phyloP scores from a whole-genome alignment of 2,797 vertebrate species.

The Acipenser transmontanus region DNA sequence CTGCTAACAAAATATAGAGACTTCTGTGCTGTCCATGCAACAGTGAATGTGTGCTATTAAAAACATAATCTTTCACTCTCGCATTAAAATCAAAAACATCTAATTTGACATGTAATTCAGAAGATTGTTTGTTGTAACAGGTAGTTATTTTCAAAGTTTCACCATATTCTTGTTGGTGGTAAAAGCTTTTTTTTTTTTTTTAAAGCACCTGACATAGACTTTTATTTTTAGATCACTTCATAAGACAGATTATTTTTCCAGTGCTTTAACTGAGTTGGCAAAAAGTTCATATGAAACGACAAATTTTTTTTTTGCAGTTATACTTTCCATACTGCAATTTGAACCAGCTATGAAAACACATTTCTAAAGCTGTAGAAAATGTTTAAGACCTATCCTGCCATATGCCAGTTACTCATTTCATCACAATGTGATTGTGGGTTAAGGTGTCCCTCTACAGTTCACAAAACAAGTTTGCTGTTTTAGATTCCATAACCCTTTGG shows the following conservation, averaged over 20 bases:
- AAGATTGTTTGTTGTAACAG: neutral
- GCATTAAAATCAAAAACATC: no score
- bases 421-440: no score
- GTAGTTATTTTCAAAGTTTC: neutral
- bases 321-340: neutral
- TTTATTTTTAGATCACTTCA: neutral
- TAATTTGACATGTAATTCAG: no score
- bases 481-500: no score
- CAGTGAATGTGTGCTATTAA: no score
- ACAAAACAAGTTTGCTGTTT: no score
- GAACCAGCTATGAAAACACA: neutral
- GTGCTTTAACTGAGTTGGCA: neutral
- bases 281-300: neutral
- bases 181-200: neutral
- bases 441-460: no score
- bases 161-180: neutral
- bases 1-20: no score
- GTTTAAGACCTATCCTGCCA: neutral
- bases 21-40: no score
- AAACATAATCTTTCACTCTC: no score
- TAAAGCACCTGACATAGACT: neutral
- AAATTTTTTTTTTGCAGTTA: neutral
- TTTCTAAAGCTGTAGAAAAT: neutral
- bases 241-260: neutral
- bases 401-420: no score